Base-by-base conservation (phyloP, 2,113 vertebrate genomes). In the Istiophorus platypterus region DNA sequence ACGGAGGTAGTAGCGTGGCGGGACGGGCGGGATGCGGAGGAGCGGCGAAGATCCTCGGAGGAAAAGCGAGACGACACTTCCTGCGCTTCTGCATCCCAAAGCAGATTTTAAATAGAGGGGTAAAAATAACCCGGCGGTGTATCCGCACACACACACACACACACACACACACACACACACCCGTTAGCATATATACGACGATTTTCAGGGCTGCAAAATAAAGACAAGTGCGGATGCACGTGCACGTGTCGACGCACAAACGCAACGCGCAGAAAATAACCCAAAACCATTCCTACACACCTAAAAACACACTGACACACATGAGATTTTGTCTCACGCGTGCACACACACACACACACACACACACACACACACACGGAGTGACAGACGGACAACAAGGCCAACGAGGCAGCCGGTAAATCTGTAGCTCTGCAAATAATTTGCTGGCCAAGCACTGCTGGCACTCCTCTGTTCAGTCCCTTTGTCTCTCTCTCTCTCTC, bases 401-500 rank as follows among this genome's bases (percentile, higher is more conserved):
- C 87, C 84, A 81, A 77, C 82, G 6, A 75, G 74, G 72, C 85
- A 73, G 76, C 74, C 69, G 51, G 47, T 63, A 88, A 88, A 85
- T 82, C 80, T 84, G 87, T 79, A 79, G 74, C 89, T 88, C 89
- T 84, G 85, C 86, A 90, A 84, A 90, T 91, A 81, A 85, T 82
- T 54, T 87, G 87, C 87, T 87, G 73, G 56, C 72, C 71, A 65
- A 85, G 89, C 87, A 72, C 22, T 39, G 41, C 37, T 2, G 51
- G 66, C 83, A 7, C 69, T 80, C 47, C 34, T 81, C 62, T 65
- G 24, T 57, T 58, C 74, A 54, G 0, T 76, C 61, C 2, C 26
- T 29, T 0, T 37, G 20, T 78, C 68, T 75, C 57, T 69, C 51
- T 59, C 1, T 47, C 69, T 57, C 39, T 66, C 22, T n/a, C 9